Evolutionary conservation across 1,140 invertebrate genomes (phyloP).

Genomic region (Harpegnathos saltator): DNA sequence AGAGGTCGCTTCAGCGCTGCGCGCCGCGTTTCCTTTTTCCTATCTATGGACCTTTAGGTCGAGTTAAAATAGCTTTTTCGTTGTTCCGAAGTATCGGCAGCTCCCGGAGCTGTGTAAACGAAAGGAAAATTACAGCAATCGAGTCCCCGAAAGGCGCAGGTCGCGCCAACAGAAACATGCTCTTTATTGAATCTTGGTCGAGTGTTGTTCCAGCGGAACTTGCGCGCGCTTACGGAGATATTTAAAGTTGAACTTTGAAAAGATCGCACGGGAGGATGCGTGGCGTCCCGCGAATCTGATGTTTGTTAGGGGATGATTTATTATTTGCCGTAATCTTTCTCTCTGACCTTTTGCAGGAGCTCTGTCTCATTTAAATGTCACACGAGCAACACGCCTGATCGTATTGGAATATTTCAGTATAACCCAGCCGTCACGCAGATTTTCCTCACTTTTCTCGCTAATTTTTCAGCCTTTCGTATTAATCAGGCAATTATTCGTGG

Average conservation of each 20-base stretch:
- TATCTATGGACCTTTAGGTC: background rate
- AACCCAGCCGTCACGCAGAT: background rate
- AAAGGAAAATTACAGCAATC: background rate
- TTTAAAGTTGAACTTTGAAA: slow-evolving; percentile 9
- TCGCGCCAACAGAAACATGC: background rate
- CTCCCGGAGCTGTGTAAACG: background rate
- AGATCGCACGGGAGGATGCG: background rate
- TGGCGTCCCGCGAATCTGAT: too few relatives aligned
- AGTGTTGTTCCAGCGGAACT: background rate
- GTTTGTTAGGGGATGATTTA: slow-evolving; percentile 12
- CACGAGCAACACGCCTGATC: background rate
- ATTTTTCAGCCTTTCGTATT: background rate
- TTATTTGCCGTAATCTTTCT: slow-evolving; percentile 11
- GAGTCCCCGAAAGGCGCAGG: too few relatives aligned
- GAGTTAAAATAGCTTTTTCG: background rate
- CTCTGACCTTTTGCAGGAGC: background rate
- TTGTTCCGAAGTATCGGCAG: background rate
- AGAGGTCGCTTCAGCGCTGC: background rate
- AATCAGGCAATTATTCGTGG: slow-evolving; percentile 7
- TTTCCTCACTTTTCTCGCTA: background rate
- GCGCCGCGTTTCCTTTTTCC: background rate
- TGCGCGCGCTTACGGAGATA: background rate
- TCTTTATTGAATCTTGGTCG: background rate
- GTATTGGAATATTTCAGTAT: slow-evolving; percentile 28
- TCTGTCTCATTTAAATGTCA: slow-evolving; percentile 16